These are phyloP conservation scores for Protobothrops flavoviridis DNA, from an alignment of 2,113 vertebrate species.

Conservation along the genomic window DNA sequence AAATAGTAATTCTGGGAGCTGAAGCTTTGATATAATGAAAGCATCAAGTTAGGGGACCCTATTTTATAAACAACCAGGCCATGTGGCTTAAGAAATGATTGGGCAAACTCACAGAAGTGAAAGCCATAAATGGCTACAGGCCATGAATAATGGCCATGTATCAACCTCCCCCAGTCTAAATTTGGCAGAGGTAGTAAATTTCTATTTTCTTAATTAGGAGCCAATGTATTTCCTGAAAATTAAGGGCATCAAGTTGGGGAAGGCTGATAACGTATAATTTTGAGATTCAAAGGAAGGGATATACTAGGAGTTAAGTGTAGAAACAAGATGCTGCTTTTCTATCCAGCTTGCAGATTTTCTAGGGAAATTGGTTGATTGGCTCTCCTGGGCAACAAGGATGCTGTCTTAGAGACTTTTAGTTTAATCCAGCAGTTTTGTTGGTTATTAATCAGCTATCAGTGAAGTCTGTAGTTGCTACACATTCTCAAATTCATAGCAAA, in stretches of 20 bases:
- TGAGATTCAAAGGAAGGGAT: not conserved
- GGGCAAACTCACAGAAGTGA: not conserved
- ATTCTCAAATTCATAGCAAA: not conserved
- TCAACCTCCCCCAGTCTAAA: not conserved
- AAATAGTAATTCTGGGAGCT: not conserved
- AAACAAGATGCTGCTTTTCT: not conserved
- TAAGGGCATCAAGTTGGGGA: not conserved
- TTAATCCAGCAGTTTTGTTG: not conserved
- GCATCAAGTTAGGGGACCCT: not conserved
- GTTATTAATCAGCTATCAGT: conserved; percentile 57
- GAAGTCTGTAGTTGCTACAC: not conserved
- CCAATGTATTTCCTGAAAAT: not conserved
- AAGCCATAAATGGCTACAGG: not conserved
- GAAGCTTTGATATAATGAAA: not conserved
- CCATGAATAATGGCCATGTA: not conserved
- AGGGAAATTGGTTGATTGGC: not conserved
- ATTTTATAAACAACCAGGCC: not conserved
- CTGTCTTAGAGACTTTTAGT: not conserved
- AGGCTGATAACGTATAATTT: not conserved
- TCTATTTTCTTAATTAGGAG: not conserved
- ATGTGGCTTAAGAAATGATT: not conserved
- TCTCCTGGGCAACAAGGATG: not conserved
- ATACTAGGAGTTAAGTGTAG: too few species aligned
- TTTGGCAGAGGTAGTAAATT: not conserved
- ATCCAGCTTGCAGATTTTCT: not conserved